Percentiles rank a stretch among this genome's conserved stretches.
Conservation (phyloP, 2,888 invertebrate genomes). For the Linyphia triangularis region DNA sequence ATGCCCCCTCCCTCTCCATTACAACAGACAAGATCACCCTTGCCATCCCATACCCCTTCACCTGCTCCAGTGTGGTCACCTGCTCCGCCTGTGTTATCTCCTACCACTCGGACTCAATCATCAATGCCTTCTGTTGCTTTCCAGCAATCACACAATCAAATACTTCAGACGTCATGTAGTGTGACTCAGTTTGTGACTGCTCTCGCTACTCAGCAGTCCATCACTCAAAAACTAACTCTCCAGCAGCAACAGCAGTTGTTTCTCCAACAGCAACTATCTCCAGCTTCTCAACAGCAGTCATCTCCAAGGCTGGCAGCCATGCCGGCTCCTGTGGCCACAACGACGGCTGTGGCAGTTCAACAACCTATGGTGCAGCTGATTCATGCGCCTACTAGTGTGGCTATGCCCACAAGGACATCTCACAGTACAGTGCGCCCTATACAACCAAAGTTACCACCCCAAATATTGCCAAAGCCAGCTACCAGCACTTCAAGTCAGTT, state of each 20-base stretch:
- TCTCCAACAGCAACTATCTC: slow-evolving; percentile 40
- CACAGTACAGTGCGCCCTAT: slow-evolving; percentile 81
- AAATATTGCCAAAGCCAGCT: slow-evolving; percentile 78
- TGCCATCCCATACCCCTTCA: slow-evolving; percentile 73
- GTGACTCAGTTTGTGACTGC: slow-evolving; percentile 70
- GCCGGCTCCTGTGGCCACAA: slow-evolving; percentile 38
- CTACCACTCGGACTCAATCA: slow-evolving; percentile 41
- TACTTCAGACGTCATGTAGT: slow-evolving; percentile 64
- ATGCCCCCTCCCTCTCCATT: slow-evolving; percentile 75
- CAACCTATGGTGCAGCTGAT: slow-evolving; percentile 70
- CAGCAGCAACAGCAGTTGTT: slow-evolving; percentile 66
- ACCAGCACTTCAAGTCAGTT: slow-evolving; percentile 67
- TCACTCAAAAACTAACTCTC: slow-evolving; percentile 64
- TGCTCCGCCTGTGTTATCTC: slow-evolving; percentile 62
- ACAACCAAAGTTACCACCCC: slow-evolving; percentile 83
- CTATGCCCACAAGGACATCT: slow-evolving; percentile 76
- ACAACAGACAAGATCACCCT: slow-evolving; percentile 70
- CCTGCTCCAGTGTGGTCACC: slow-evolving; percentile 73
- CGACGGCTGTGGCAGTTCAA: slow-evolving; percentile 33
- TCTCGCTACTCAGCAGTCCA: slow-evolving; percentile 27
- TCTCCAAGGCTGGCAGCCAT: slow-evolving; percentile 38
- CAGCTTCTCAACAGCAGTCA: slow-evolving; percentile 41
- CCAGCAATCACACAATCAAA: slow-evolving; percentile 69
- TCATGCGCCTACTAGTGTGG: slow-evolving; percentile 43
- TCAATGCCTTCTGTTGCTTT: slow-evolving; percentile 61